phyloP scores from a whole-genome alignment of 2,113 vertebrate species.

The Zosterops pallidus region DNA sequence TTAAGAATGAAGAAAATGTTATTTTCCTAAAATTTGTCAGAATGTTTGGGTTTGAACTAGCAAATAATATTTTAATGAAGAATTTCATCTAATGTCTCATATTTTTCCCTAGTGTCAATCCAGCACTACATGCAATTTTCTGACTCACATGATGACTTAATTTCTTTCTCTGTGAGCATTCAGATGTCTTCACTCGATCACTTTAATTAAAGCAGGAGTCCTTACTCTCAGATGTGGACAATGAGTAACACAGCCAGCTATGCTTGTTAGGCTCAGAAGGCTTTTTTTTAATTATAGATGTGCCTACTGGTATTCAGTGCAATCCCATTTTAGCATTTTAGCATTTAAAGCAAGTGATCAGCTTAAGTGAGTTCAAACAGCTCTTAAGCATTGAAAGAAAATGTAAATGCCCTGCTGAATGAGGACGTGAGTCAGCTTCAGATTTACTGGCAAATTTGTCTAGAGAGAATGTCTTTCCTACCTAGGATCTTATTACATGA shows the following conservation, averaged over 20 bases:
- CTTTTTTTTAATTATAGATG: background rate
- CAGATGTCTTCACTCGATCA: background rate
- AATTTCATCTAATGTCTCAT: background rate
- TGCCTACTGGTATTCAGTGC: background rate
- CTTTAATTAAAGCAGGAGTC: constrained; percentile 33
- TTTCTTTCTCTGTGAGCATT: background rate
- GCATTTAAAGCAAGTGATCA: background rate
- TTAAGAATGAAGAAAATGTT: background rate
- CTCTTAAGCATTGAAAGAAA: background rate
- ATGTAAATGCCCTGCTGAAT: background rate
- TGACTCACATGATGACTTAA: constrained; percentile 18
- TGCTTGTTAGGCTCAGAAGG: background rate
- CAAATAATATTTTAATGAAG: background rate
- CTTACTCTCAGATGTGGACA: background rate
- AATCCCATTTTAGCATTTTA: background rate
- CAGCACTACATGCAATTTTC: background rate
- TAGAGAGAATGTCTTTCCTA: background rate
- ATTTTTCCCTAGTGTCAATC: background rate
- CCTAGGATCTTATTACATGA: background rate
- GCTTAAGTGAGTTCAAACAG: constrained; percentile 19
- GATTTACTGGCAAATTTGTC: background rate
- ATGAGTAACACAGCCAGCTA: background rate
- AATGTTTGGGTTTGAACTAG: background rate
- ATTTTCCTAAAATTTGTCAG: background rate
- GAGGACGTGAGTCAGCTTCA: background rate